These are phyloP conservation scores for Choristoneura rosaceana DNA, from an alignment of 2,888 invertebrate species.

Conservation along the genomic window DNA sequence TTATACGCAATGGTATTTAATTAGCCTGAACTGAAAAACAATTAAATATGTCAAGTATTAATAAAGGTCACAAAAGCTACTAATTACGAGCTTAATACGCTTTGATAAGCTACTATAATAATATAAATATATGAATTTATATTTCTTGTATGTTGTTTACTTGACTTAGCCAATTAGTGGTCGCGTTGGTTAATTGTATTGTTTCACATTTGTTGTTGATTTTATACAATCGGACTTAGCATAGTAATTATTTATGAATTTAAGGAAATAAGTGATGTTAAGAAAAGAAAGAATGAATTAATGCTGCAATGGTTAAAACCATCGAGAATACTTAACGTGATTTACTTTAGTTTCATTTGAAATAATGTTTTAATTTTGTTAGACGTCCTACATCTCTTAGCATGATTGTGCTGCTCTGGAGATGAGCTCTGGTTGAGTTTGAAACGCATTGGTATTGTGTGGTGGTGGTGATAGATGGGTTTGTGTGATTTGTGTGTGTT, in stretches of 20 bases:
- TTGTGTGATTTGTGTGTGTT: too few species aligned
- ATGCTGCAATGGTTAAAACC: background rate
- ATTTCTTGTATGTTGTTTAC: conserved; percentile 28
- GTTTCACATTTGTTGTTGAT: conserved; percentile 8
- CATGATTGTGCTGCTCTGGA: too few species aligned
- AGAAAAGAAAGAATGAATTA: background rate
- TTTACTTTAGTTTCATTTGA: too few species aligned
- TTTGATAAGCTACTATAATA: conserved; percentile 13
- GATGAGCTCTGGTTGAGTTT: too few species aligned
- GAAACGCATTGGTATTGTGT: too few species aligned
- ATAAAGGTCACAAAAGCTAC: conserved; percentile 25
- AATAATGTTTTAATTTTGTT: too few species aligned
- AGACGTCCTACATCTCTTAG: too few species aligned
- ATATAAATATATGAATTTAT: too few species aligned
- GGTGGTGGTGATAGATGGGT: too few species aligned
- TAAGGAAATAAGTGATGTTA: background rate
- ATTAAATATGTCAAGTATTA: conserved; percentile 34
- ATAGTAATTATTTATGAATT: background rate
- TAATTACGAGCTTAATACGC: conserved; percentile 22
- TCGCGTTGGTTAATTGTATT: conserved; percentile 22
- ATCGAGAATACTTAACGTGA: too few species aligned
- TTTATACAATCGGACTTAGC: conserved; percentile 4
- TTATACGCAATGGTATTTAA: background rate
- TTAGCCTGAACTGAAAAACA: conserved; percentile 24
- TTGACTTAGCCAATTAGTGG: conserved; percentile 26